phyloP scores from a whole-genome alignment of 2,888 invertebrate genomes.

The Hyposoter dolosus region DNA sequence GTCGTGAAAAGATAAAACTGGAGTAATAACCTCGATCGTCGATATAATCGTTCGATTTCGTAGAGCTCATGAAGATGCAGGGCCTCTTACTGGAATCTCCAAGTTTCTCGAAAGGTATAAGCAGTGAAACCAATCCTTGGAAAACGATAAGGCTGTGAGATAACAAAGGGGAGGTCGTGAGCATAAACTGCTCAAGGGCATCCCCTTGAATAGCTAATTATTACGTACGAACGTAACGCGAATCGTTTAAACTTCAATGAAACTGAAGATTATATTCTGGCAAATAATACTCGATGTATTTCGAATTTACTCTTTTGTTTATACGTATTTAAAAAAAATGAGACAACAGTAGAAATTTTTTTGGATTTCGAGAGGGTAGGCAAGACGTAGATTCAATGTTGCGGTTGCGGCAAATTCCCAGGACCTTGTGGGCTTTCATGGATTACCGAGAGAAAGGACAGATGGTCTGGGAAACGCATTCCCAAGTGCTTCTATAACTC shows the following conservation, averaged over 20 bases:
- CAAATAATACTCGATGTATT: neutral
- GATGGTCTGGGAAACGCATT: conserved; percentile 40
- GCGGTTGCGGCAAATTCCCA: conserved; percentile 44
- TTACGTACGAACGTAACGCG: conserved; percentile 37
- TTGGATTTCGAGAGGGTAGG: conserved; percentile 56
- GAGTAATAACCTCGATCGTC: conserved; percentile 53
- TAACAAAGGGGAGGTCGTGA: conserved; percentile 50
- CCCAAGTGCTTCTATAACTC: conserved; percentile 38
- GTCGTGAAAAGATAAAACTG: conserved; percentile 24
- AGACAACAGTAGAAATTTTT: conserved; percentile 18
- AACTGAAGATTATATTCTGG: neutral
- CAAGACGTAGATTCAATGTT: conserved; percentile 60
- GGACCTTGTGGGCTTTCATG: conserved; percentile 35
- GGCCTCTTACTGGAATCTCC: conserved; percentile 46
- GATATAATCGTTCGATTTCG: conserved; percentile 69
- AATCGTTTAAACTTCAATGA: conserved; percentile 6
- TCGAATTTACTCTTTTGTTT: neutral
- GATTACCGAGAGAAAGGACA: conserved; percentile 62
- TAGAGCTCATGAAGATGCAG: conserved; percentile 52
- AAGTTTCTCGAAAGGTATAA: conserved; percentile 1
- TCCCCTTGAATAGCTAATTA: conserved; percentile 68
- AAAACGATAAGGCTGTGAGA: conserved; percentile 52
- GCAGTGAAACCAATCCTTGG: conserved; percentile 40
- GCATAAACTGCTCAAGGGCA: conserved; percentile 66
- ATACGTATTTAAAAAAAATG: conserved; percentile 7